Evolutionary conservation across 2,888 invertebrate species (phyloP), one percentile per base, ranked within the genome.

Genomic region (Blastobasis lacticolella): DNA sequence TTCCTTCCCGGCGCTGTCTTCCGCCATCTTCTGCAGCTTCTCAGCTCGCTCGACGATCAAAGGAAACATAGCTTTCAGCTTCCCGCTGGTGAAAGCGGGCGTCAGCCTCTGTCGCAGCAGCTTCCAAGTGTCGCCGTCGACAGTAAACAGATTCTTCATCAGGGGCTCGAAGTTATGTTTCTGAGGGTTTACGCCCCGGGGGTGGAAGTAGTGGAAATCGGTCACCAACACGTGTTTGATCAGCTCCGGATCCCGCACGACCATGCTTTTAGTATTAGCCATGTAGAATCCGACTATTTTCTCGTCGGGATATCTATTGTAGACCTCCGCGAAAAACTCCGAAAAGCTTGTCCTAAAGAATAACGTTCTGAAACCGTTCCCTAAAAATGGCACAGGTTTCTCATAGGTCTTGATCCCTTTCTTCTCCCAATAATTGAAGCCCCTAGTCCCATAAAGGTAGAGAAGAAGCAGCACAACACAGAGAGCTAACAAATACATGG

Each of bases 1-100:
- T 0, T 57, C 62, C 5, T 36, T 50, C 1, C 54, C 42, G 3
- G 58, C 57, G 7, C 61, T 59, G 7, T 57, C 49, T 3, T 61
- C 55, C 0, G 55, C 61, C 0, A 70, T 56, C 0, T 37, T 46
- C 10, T 75, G 66, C 38, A 82, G 55, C 54, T 77, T 81, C 48
- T 77, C 73, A 0, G 85, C 74, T 49, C 82, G 76, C 9, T 73
- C 64, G 36, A 78, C 67, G 3, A 85, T 66, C 36, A 85, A 60
- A 2, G 84, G 85, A 48, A 81, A 85, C 85, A 84, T 85, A 4
- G 63, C 71, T 51, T 75, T 79, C 38, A 85, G 57, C 52, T 83
- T 82, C 3, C 77, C 74, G 0, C 73, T 75, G 1, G 83, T 83
- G 51, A 84, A 84, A 0, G 81, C 74, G 0, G 81, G 67, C 9